A percentile compares a stretch with the other conserved stretches of the same genome.
phyloP scores from a whole-genome alignment of 2,888 invertebrate species.

The Oxyteleia sp. region DNA sequence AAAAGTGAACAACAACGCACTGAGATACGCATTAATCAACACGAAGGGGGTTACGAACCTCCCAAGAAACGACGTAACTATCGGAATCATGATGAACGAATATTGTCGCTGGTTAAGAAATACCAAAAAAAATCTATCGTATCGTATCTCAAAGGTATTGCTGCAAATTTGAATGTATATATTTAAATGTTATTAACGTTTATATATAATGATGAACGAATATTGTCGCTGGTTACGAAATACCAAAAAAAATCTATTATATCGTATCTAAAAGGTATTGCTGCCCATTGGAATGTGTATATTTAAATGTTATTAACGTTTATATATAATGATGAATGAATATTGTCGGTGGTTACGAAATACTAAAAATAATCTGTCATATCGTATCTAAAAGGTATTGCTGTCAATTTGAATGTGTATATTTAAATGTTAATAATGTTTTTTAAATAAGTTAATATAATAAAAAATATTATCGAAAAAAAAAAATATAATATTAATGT shows the following conservation, averaged over 20 bases:
- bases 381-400: background rate
- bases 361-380: background rate
- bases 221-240: background rate
- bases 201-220: background rate
- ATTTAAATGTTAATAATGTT: too few species aligned
- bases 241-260: background rate
- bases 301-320: too few species aligned
- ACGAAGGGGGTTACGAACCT: background rate
- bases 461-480: too few species aligned
- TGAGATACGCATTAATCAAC: background rate
- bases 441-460: too few species aligned
- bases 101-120: background rate
- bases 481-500: too few species aligned
- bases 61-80: slow-evolving; percentile 6
- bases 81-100: background rate
- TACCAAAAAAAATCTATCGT: background rate
- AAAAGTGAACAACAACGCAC: slow-evolving; percentile 10
- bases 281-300: too few species aligned
- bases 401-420: too few species aligned
- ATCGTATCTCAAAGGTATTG: background rate
- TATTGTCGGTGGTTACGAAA: background rate
- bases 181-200: too few species aligned
- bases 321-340: background rate
- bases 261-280: background rate
- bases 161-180: too few species aligned